Evolutionary conservation across 2,113 vertebrate species (phyloP).

Genomic region (Capreolus pygargus): DNA sequence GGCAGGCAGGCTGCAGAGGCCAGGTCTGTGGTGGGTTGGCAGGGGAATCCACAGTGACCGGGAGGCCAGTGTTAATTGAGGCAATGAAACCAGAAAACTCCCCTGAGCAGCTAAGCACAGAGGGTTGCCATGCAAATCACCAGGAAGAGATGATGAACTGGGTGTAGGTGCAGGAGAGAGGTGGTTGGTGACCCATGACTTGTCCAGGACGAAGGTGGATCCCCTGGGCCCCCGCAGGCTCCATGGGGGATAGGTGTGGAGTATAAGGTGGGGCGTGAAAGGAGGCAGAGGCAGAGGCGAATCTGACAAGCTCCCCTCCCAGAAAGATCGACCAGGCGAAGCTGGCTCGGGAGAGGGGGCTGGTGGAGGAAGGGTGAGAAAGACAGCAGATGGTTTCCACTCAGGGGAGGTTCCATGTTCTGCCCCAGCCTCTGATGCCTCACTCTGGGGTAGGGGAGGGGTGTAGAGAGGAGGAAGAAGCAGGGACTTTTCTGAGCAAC

Average conservation of each 20-base stretch:
- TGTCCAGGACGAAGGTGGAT: neutral
- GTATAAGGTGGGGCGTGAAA: conserved; percentile 24
- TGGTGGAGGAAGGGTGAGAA: neutral
- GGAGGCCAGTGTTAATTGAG: neutral
- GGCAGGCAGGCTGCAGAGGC: neutral
- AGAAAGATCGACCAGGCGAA: neutral
- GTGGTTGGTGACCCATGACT: conserved; percentile 56
- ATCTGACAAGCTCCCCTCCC: neutral
- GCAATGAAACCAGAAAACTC: conserved; percentile 40
- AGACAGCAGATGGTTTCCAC: neutral
- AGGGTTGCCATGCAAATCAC: conserved; percentile 32
- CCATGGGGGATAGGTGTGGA: neutral
- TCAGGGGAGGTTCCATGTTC: neutral
- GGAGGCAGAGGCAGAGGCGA: neutral
- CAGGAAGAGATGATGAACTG: conserved; percentile 21
- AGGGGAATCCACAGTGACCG: conserved; percentile 17
- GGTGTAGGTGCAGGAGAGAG: conserved; percentile 7
- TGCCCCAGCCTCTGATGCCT: neutral
- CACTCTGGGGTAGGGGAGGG: neutral
- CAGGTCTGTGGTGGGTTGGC: neutral
- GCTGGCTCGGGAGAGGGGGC: neutral
- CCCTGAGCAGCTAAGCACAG: conserved; percentile 3
- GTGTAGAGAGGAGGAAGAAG: neutral
- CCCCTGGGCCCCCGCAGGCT: neutral
- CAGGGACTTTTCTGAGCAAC: conserved; percentile 13